Percentiles rank a stretch among this genome's conserved stretches.
Conservation (phyloP, 2,888 invertebrate species). For the Diplolepis rosae region DNA sequence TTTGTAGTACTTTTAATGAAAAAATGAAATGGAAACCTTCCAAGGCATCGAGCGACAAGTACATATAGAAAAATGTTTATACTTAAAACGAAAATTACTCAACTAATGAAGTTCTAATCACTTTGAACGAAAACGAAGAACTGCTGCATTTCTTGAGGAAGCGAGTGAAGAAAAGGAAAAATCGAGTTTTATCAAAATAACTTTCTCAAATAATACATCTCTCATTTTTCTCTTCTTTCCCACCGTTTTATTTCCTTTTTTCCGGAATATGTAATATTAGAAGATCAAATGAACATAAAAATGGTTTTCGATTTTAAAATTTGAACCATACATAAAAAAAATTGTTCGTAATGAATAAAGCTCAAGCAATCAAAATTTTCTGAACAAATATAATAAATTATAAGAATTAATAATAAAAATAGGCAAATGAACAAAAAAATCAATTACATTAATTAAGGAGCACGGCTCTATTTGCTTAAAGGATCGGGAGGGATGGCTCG, state of each 20-base stretch:
- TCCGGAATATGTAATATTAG: neutral
- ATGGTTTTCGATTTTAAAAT: neutral
- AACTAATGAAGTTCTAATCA: constrained; percentile 8
- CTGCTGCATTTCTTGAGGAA: constrained; percentile 31
- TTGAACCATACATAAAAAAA: neutral
- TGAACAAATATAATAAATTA: neutral
- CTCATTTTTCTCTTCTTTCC: neutral
- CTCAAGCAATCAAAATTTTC: neutral
- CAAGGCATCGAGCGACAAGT: constrained; percentile 8
- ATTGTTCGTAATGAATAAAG: neutral
- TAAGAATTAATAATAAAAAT: neutral
- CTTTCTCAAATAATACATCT: neutral
- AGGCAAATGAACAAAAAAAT: neutral
- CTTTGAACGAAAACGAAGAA: neutral
- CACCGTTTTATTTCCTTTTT: neutral
- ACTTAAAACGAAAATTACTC: constrained; percentile 4
- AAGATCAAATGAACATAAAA: neutral
- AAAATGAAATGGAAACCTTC: constrained; percentile 13
- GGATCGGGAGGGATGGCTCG: constrained; percentile 7
- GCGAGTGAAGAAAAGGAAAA: constrained; percentile 25
- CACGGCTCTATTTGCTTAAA: neutral
- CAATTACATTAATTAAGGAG: neutral
- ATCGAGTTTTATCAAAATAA: neutral
- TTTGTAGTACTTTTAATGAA: neutral
- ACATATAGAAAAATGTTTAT: neutral